These are phyloP conservation scores for Myotis findleyi DNA, from an alignment of 2,797 vertebrate genomes.

Conservation along the genomic window DNA sequence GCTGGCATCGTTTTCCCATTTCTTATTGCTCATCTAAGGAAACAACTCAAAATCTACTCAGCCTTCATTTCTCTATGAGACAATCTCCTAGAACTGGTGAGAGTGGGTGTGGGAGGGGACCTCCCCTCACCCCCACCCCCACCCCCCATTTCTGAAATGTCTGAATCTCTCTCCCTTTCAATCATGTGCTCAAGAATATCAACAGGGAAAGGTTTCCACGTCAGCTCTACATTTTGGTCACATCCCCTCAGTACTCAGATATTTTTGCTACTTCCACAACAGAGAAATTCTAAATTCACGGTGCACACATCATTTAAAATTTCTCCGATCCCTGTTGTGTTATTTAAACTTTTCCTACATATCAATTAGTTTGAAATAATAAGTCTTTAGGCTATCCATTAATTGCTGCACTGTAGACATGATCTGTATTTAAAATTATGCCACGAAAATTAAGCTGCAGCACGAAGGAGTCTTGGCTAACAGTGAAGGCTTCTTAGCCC, in stretches of 20 bases:
- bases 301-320: conserved; percentile 82
- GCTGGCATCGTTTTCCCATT: conserved; percentile 53
- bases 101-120: fast-evolving
- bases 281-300: conserved; percentile 79
- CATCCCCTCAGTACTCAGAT: conserved; percentile 47
- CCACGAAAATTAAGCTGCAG: conserved; percentile 88
- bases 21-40: conserved; percentile 18
- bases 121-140: no score
- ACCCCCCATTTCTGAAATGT: neutral
- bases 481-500: conserved; percentile 83
- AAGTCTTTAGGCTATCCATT: conserved; percentile 91
- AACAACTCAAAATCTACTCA: neutral
- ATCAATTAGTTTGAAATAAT: conserved; percentile 91
- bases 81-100: neutral
- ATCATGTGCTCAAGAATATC: neutral
- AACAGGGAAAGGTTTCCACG: conserved; percentile 30
- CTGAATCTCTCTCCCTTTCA: neutral
- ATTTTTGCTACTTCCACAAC: conserved; percentile 64
- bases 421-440: conserved; percentile 89
- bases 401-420: conserved; percentile 88
- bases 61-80: neutral
- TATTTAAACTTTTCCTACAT: conserved; percentile 89
- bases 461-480: conserved; percentile 86
- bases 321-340: conserved; percentile 80
- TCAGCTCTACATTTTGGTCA: conserved; percentile 11